Base-by-base conservation (phyloP, 2,113 vertebrate species). In the Odocoileus hemionus region DNA sequence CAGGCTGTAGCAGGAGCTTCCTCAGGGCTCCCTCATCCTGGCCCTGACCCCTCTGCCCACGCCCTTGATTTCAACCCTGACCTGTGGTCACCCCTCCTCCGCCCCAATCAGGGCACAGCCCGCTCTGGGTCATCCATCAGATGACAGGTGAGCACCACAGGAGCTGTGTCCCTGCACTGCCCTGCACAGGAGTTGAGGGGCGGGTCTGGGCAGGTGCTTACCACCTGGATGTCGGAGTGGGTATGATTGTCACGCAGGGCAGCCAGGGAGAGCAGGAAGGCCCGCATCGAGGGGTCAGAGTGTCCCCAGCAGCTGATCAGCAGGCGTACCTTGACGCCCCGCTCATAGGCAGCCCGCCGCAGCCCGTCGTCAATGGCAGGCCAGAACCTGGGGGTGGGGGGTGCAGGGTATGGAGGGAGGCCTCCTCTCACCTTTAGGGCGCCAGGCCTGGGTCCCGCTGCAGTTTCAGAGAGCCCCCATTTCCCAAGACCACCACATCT, bases 181-280 rank as follows among this genome's bases (percentile, higher is more conserved):
- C 52, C 30, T 3, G 3, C n/a, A 3, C 19, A 8, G 25, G 83
- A 78, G 17, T 36, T 0, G 2, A 33, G n/a, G 85, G 45, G 28
- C 1, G 2, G 47, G 67, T 26, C 11, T n/a, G 16, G 45, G 21
- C 0, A 0, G 12, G 17, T 13, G 79, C 99, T 98, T 88, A 99
- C 99, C 99, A 99, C 99, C 85, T 99, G 98, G 97, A 99, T 96
- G 94, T 99, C 98, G 30, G 99, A 98, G 52, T 91, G 98, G 87
- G 97, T 98, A 19, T 94, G 98, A 54, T 98, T 97, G 86, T 99
- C 98, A 0, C 98, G 95, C 19, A 99, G 54, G 0, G 99, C 99
- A 0, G 99, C 99, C 52, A 99, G 99, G 4, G 99, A 99, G 39
- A 96, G 98, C 33, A 99, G 99, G 98, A 99, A 99, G 83, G 99